phyloP scores from a whole-genome alignment of 2,888 invertebrate genomes.

The Hyposoter didymator region DNA sequence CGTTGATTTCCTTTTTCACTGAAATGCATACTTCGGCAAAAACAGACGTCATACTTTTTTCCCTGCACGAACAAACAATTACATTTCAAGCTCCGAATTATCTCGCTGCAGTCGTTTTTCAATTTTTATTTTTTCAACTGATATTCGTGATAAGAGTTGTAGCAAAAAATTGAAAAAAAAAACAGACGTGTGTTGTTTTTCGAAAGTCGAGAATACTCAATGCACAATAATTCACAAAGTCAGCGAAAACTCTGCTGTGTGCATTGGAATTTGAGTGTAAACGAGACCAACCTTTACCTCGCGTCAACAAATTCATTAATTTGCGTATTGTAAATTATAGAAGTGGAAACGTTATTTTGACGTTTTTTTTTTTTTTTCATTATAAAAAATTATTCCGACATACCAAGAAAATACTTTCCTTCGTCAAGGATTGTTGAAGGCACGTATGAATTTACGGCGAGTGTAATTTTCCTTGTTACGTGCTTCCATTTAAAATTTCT shows the following conservation, averaged over 20 bases:
- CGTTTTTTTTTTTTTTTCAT: neutral
- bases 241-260: constrained; percentile 28
- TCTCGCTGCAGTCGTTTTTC: neutral
- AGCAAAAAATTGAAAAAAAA: neutral
- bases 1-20: neutral
- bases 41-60: neutral
- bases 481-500: neutral
- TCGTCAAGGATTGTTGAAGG: neutral
- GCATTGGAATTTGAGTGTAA: constrained; percentile 37
- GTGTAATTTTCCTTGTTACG: constrained; percentile 26
- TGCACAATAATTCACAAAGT: constrained; percentile 15
- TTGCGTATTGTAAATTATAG: neutral
- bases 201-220: neutral
- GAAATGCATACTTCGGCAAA: neutral
- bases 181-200: neutral
- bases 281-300: constrained; percentile 19
- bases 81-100: neutral
- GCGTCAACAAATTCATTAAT: constrained; percentile 22
- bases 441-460: neutral
- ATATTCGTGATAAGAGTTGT: neutral
- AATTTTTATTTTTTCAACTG: neutral
- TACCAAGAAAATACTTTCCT: neutral
- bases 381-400: neutral
- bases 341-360: neutral
- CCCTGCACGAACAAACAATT: neutral